A percentile compares a stretch with the other conserved stretches of the same genome.
These are phyloP conservation scores for Trididemnum nubilum DNA, from an alignment of 23 tunicate species.

Conservation along the genomic window DNA sequence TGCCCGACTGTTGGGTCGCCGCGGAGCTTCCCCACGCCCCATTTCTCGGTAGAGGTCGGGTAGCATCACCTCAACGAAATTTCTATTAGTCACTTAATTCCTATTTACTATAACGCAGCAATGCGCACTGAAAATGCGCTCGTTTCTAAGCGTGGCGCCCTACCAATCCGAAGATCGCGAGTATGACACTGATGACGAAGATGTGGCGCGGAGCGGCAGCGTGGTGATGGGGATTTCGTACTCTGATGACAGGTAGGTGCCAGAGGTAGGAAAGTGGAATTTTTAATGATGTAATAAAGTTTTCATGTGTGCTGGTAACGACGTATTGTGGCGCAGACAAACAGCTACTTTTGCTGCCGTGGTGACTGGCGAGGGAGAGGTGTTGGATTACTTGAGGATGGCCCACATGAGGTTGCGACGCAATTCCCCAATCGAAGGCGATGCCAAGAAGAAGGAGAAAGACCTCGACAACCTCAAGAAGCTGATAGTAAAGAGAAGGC, in stretches of 20 bases:
- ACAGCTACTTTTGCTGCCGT: conserved; percentile 85
- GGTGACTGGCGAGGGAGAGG: conserved; percentile 67
- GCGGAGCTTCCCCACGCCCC: too few species aligned
- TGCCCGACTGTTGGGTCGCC: too few species aligned
- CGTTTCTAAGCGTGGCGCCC: conserved; percentile 52
- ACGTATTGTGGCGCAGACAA: conserved; percentile 40
- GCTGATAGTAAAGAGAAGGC: conserved; percentile 62
- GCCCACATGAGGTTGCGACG: conserved; percentile 55
- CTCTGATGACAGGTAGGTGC: conserved; percentile 78
- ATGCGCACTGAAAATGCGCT: conserved; percentile 79
- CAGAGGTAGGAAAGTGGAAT: background rate
- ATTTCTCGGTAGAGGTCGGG: too few species aligned
- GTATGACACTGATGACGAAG: conserved; percentile 73
- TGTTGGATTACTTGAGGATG: conserved; percentile 53
- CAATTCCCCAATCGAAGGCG: conserved; percentile 51
- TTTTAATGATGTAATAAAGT: background rate
- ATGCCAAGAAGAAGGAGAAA: conserved; percentile 54
- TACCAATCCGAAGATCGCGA: conserved; percentile 81
- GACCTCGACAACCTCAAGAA: conserved; percentile 71
- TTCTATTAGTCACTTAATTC: too few species aligned
- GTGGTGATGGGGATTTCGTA: conserved; percentile 74
- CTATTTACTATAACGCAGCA: conserved; percentile 54
- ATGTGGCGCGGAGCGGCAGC: conserved; percentile 42
- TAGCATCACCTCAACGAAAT: too few species aligned
- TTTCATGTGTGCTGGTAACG: background rate